Conservation (phyloP, 2,797 vertebrate species). For the Setipinna tenuifilis region DNA sequence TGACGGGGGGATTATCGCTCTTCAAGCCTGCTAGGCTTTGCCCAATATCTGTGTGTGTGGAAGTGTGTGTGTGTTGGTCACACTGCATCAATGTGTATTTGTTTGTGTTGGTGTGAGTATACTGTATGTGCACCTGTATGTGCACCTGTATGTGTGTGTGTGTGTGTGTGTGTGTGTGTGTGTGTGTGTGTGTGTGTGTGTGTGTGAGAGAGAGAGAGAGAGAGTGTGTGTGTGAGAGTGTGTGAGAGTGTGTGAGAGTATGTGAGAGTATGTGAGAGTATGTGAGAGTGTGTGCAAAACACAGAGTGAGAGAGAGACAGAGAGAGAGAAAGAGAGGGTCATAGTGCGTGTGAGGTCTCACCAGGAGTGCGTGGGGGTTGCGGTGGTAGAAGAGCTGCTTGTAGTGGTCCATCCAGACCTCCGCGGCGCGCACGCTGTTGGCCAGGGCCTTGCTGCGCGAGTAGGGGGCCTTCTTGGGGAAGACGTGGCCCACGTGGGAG, state of each 20-base stretch:
- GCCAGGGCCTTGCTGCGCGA: constrained; percentile 84
- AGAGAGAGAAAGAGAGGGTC: neutral
- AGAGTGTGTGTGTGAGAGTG: neutral
- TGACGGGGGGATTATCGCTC: neutral
- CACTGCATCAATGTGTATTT: neutral
- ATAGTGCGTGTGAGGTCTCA: constrained; percentile 67
- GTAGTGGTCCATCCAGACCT: constrained; percentile 89
- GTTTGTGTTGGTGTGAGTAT: neutral
- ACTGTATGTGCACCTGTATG: no score
- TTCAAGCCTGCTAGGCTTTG: neutral
- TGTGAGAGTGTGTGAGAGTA: neutral
- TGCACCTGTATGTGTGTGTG: no score
- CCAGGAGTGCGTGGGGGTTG: constrained; percentile 87
- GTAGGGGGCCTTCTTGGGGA: constrained; percentile 87
- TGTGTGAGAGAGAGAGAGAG: no score
- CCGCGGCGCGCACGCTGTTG: constrained; percentile 85
- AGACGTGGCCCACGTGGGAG: constrained; percentile 87
- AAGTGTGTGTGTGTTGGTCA: neutral
- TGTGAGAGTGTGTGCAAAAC: neutral
- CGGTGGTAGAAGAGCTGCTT: constrained; percentile 88
- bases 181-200: no score
- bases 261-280: neutral
- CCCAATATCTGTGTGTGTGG: neutral
- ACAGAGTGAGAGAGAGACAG: no score
- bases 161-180: no score